Evolutionary conservation across 2,888 invertebrate species (phyloP).

Genomic region (Lacanobia oleracea): DNA sequence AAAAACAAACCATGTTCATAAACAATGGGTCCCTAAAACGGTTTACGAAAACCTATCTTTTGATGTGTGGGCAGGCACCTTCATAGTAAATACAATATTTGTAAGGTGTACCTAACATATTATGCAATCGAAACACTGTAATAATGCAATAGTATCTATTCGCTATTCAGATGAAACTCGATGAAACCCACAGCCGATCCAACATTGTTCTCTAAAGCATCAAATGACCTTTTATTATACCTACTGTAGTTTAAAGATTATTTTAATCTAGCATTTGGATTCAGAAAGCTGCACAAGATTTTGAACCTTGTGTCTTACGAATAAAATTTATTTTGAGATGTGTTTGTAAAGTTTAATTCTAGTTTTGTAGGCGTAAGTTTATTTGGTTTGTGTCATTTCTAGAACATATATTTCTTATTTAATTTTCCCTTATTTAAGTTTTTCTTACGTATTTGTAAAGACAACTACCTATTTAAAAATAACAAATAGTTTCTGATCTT

Average conservation of each 20-base stretch:
- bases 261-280: slow-evolving; percentile 46
- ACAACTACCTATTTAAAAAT: slow-evolving; percentile 1
- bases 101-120: neutral
- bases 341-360: neutral
- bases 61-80: neutral
- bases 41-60: neutral
- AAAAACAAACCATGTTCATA: neutral
- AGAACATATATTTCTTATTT: slow-evolving; percentile 12
- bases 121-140: slow-evolving; percentile 2
- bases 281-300: slow-evolving; percentile 8
- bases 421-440: neutral
- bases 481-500: neutral
- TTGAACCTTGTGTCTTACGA: neutral
- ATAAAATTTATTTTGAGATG: slow-evolving; percentile 16
- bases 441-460: neutral
- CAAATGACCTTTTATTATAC: slow-evolving; percentile 51
- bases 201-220: slow-evolving; percentile 31
- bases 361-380: slow-evolving; percentile 45
- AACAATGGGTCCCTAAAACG: neutral
- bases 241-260: slow-evolving; percentile 36
- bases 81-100: neutral
- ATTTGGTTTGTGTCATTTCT: slow-evolving; percentile 37
- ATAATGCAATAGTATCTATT: neutral
- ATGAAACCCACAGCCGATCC: slow-evolving; percentile 30
- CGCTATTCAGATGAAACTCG: slow-evolving; percentile 10